Evolutionary conservation across 2,797 vertebrate species (phyloP).

Genomic region (Myripristis jacobus): DNA sequence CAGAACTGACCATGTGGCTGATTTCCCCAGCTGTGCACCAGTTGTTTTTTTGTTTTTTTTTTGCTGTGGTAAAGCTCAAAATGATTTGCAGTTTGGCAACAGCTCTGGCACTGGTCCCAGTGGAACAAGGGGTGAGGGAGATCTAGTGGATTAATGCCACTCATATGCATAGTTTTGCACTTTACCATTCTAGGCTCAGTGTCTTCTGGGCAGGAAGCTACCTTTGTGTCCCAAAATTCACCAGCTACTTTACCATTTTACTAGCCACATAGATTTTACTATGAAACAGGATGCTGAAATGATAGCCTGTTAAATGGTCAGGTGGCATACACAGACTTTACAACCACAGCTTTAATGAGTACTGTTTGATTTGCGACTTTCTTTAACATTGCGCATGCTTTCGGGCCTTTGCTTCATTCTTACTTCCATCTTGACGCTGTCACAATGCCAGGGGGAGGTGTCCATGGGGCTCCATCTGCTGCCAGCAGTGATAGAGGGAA

Average conservation of each 20-base stretch:
- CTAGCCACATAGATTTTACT: neutral
- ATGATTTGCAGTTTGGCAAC: too few species aligned
- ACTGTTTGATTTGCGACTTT: neutral
- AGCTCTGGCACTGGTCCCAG: too few species aligned
- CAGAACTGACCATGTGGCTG: too few species aligned
- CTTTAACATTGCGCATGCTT: neutral
- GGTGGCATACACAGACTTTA: neutral
- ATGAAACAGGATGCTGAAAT: neutral
- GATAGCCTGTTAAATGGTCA: too few species aligned
- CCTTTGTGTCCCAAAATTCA: neutral
- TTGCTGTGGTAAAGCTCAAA: too few species aligned
- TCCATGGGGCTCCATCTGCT: slow-evolving; percentile 11
- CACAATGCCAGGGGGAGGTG: neutral
- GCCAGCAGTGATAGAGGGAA: neutral
- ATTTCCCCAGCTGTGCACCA: too few species aligned
- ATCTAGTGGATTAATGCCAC: too few species aligned
- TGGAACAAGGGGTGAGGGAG: too few species aligned
- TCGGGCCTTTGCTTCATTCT: neutral
- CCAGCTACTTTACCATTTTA: neutral
- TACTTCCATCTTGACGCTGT: neutral
- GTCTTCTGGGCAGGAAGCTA: too few species aligned
- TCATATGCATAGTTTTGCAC: too few species aligned
- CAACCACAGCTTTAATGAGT: neutral
- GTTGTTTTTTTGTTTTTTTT: too few species aligned
- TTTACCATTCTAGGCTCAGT: too few species aligned